These are phyloP conservation scores for Aradophagus sp. DNA, from an alignment of 1,140 invertebrate genomes.

Conservation along the genomic window DNA sequence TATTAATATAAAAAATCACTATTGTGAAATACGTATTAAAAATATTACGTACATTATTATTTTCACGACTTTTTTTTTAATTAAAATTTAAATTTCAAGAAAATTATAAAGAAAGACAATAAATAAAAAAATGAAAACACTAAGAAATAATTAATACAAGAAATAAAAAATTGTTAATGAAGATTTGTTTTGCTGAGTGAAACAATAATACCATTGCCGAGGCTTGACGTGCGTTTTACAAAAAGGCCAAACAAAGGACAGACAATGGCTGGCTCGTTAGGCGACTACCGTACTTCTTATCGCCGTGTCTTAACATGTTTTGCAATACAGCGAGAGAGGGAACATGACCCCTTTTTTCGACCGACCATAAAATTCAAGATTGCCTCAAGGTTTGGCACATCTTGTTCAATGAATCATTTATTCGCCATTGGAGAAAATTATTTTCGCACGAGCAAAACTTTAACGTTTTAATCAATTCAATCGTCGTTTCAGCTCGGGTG, in stretches of 20 bases:
- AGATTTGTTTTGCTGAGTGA: too few relatives aligned
- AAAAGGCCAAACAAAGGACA: conserved; percentile 5
- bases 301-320: conserved; percentile 40
- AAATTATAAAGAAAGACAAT: too few relatives aligned
- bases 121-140: too few relatives aligned
- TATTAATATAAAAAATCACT: too few relatives aligned
- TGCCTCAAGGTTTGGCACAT: conserved; percentile 47
- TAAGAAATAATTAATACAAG: too few relatives aligned
- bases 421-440: conserved; percentile 24
- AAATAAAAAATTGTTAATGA: too few relatives aligned
- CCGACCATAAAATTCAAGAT: conserved; percentile 51
- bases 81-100: too few relatives aligned
- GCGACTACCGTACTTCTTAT: conserved; percentile 49
- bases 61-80: too few relatives aligned
- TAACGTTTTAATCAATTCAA: conserved; percentile 32
- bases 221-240: too few relatives aligned
- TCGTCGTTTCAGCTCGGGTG: background rate
- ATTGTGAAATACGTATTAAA: too few relatives aligned
- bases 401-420: conserved; percentile 33
- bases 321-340: conserved; percentile 43
- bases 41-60: too few relatives aligned
- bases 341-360: conserved; percentile 57
- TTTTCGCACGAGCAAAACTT: background rate
- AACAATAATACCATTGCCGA: too few relatives aligned
- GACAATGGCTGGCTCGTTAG: conserved; percentile 10